These are phyloP conservation scores for Andrena fulva DNA, from an alignment of 2,888 invertebrate genomes.

Conservation along the genomic window DNA sequence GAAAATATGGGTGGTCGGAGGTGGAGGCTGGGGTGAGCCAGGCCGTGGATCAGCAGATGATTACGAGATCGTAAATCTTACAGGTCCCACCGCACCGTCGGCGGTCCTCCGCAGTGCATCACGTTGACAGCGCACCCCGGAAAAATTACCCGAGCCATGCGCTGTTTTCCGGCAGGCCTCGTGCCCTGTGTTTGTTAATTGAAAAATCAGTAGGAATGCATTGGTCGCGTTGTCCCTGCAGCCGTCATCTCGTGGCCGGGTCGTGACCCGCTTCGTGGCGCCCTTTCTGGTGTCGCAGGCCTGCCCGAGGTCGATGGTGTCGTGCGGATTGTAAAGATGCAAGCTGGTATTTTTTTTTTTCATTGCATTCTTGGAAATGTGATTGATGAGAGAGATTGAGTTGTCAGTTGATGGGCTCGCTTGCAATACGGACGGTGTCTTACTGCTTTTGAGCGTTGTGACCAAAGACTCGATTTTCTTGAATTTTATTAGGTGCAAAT, in stretches of 20 bases:
- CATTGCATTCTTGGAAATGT: no score
- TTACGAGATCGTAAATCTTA: slow-evolving; percentile 71
- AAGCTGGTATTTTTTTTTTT: no score
- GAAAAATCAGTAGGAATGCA: slow-evolving; percentile 70
- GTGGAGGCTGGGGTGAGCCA: slow-evolving; percentile 41
- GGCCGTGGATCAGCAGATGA: slow-evolving; percentile 78
- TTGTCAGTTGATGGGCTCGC: no score
- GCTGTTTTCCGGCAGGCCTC: slow-evolving; percentile 1
- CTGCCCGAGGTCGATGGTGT: neutral
- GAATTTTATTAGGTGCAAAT: no score
- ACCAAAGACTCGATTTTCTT: no score
- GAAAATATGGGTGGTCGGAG: slow-evolving; percentile 71
- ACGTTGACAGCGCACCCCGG: slow-evolving; percentile 66
- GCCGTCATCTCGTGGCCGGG: neutral
- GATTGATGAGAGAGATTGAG: no score
- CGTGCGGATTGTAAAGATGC: no score
- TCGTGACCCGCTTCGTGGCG: slow-evolving; percentile 18
- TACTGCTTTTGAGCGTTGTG: no score
- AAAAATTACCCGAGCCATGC: slow-evolving; percentile 54
- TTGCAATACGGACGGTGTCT: no score
- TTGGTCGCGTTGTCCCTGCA: neutral
- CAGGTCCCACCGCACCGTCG: slow-evolving; percentile 61
- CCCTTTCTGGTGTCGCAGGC: neutral
- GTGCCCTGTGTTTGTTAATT: slow-evolving; percentile 69
- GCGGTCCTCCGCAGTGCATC: slow-evolving; percentile 70